These are phyloP conservation scores for Cynocephalus volans DNA, from an alignment of 2,113 vertebrate genomes.

Conservation along the genomic window DNA sequence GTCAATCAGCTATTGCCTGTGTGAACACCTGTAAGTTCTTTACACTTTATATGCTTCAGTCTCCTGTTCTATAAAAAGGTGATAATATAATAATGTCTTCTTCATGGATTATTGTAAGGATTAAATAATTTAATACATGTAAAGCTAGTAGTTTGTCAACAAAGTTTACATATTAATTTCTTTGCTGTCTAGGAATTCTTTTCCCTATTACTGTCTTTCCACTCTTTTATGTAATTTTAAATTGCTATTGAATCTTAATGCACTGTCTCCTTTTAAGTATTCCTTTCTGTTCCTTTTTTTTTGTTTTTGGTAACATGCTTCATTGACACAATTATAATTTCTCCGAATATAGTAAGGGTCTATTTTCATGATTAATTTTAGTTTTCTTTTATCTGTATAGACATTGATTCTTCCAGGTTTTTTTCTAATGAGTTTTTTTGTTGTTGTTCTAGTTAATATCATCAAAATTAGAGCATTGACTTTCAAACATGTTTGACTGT, in stretches of 20 bases:
- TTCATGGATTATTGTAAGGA: not conserved
- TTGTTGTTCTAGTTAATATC: not conserved
- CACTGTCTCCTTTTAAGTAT: not conserved
- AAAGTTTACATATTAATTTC: constrained; percentile 41
- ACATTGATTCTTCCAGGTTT: not conserved
- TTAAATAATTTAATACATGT: not conserved
- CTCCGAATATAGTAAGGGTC: not conserved
- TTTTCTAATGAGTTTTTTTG: not conserved
- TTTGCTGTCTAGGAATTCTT: constrained; percentile 29
- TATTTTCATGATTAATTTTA: constrained; percentile 49
- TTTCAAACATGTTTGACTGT: constrained; percentile 38
- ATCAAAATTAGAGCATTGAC: not conserved
- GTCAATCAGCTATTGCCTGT: not conserved
- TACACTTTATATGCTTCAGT: not conserved
- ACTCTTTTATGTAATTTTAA: constrained; percentile 1
- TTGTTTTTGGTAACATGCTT: not conserved
- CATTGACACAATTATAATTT: not conserved
- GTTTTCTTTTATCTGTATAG: not conserved
- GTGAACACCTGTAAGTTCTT: not conserved
- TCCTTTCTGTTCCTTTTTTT: not conserved
- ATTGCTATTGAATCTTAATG: not conserved
- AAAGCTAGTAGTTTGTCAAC: not conserved
- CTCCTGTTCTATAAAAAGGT: not conserved
- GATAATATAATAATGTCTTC: not conserved
- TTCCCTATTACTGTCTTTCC: constrained; percentile 12